Conservation (phyloP, 1,140 invertebrate species). For the Forficula auricularia region DNA sequence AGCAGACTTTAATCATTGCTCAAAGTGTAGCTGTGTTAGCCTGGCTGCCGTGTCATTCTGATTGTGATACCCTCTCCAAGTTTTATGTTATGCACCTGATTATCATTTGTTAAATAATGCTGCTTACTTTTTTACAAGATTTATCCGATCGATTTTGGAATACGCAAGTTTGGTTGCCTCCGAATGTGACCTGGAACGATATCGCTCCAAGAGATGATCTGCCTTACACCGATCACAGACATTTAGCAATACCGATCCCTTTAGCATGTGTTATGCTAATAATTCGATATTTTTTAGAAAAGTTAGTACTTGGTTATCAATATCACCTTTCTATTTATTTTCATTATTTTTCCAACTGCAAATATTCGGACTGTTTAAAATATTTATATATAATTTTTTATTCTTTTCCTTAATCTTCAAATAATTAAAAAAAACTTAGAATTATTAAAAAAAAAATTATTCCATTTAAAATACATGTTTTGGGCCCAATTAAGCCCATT, state of each 20-base stretch:
- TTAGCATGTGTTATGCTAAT: constrained; percentile 58
- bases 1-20: background rate
- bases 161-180: constrained; percentile 69
- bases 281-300: constrained; percentile 59
- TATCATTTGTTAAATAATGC: too few species aligned
- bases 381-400: too few species aligned
- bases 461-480: too few species aligned
- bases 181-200: constrained; percentile 77
- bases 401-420: too few species aligned
- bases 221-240: constrained; percentile 60
- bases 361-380: too few species aligned
- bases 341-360: too few species aligned
- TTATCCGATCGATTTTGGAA: constrained; percentile 56
- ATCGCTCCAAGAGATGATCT: constrained; percentile 58
- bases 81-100: too few species aligned
- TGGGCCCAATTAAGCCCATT: background rate
- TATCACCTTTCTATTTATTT: too few species aligned
- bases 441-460: background rate
- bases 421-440: too few species aligned
- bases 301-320: too few species aligned
- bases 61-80: too few species aligned
- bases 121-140: background rate
- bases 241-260: constrained; percentile 65
- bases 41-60: background rate
- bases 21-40: background rate